phyloP scores from a whole-genome alignment of 2,113 vertebrate genomes.

The Amazona vittata region DNA sequence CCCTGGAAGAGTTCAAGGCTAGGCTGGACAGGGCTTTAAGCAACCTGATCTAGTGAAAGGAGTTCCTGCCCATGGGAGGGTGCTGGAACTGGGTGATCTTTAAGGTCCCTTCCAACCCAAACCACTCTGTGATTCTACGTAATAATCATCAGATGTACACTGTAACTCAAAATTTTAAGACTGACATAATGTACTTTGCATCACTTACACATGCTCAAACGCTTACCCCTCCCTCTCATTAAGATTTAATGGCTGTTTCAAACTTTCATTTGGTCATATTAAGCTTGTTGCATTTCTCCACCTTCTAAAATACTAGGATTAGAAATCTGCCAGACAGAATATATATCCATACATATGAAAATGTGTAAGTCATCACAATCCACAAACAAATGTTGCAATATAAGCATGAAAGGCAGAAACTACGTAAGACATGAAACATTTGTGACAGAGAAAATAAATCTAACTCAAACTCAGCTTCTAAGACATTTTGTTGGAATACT shows the following conservation, averaged over 20 bases:
- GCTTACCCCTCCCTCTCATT: background rate
- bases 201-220: background rate
- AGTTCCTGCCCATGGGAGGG: background rate
- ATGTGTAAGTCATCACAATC: background rate
- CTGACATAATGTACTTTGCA: background rate
- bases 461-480: background rate
- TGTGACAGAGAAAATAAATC: background rate
- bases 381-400: background rate
- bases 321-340: background rate
- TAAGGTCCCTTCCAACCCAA: background rate
- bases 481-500: background rate
- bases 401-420: background rate
- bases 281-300: background rate
- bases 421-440: background rate
- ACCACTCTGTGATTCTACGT: background rate
- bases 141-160: background rate
- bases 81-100: background rate
- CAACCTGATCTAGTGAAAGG: background rate
- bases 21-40: background rate
- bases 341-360: background rate
- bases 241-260: background rate
- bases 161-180: background rate
- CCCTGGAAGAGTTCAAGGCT: background rate
- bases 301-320: background rate
- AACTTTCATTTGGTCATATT: background rate